Evolutionary conservation across 2,888 invertebrate species (phyloP).

Genomic region (Auanema freiburgensis): DNA sequence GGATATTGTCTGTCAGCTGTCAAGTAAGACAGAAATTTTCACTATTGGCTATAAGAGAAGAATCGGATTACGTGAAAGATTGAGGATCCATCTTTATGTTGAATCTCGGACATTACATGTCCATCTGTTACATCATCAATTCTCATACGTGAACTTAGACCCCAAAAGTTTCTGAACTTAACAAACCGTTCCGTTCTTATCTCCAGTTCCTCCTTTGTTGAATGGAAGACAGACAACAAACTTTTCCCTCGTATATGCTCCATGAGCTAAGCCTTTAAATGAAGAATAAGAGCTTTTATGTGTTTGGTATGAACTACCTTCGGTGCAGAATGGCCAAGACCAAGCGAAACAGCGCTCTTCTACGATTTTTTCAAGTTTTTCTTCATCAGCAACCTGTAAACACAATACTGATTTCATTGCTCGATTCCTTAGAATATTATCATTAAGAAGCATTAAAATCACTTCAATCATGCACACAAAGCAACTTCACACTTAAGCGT

Average conservation of each 20-base stretch:
- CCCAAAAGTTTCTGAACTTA: too few species aligned
- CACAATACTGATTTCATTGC: background rate
- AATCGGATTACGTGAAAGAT: too few species aligned
- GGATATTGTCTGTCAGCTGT: too few species aligned
- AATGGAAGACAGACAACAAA: slow-evolving; percentile 59
- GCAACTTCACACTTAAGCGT: too few species aligned
- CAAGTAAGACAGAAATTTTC: too few species aligned
- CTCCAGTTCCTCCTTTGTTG: slow-evolving; percentile 60
- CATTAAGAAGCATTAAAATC: background rate
- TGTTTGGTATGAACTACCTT: slow-evolving; percentile 28
- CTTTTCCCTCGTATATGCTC: slow-evolving; percentile 56
- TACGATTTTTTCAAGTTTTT: slow-evolving; percentile 12
- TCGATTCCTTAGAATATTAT: slow-evolving; percentile 1
- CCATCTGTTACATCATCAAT: too few species aligned
- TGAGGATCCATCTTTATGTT: too few species aligned
- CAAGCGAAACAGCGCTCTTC: slow-evolving; percentile 49
- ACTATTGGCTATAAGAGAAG: too few species aligned
- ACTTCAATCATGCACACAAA: too few species aligned
- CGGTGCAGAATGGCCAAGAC: slow-evolving; percentile 60
- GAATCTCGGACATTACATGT: too few species aligned
- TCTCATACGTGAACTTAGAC: too few species aligned
- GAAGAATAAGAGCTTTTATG: background rate
- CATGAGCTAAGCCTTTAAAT: slow-evolving; percentile 52
- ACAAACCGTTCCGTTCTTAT: slow-evolving; percentile 54
- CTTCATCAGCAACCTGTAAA: slow-evolving; percentile 15